A percentile compares a stretch with the other conserved stretches of the same genome.
phyloP scores from a whole-genome alignment of 2,888 invertebrate species.

The Andrena flavipes region DNA sequence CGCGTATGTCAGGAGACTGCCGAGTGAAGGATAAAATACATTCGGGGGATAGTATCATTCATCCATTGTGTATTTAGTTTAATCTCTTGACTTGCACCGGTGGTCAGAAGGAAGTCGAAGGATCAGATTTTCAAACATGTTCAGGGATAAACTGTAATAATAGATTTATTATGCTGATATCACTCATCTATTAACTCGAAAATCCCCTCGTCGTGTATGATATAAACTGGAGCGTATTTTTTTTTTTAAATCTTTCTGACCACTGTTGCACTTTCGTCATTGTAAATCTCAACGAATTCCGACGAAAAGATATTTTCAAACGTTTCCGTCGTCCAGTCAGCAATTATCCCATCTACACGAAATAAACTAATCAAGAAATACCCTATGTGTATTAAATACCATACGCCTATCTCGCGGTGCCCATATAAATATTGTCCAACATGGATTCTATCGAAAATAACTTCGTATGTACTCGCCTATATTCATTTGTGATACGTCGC shows the following conservation, averaged over 20 bases:
- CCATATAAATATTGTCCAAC: slow-evolving; percentile 60
- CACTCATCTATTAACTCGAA: background rate
- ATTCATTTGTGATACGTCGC: slow-evolving; percentile 41
- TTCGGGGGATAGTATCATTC: background rate
- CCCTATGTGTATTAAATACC: slow-evolving; percentile 17
- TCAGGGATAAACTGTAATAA: background rate
- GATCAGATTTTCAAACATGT: too few relatives aligned
- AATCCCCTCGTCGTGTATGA: too few relatives aligned
- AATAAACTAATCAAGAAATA: slow-evolving; percentile 15
- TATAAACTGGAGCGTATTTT: background rate
- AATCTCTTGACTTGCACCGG: too few relatives aligned
- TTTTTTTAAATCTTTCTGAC: background rate
- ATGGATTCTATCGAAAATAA: slow-evolving; percentile 62
- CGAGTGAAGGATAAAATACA: background rate
- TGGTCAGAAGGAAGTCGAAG: too few relatives aligned
- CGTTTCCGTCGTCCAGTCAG: background rate
- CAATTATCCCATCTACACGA: background rate
- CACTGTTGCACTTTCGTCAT: background rate
- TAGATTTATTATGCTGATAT: background rate
- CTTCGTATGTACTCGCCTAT: slow-evolving; percentile 47
- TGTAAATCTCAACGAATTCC: background rate
- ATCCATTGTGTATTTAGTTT: too few relatives aligned
- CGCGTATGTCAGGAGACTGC: background rate
- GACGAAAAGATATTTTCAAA: background rate
- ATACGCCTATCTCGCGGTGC: slow-evolving; percentile 22